Evolutionary conservation across 2,888 invertebrate genomes (phyloP).

Genomic region (Acanthosepion esculentum): DNA sequence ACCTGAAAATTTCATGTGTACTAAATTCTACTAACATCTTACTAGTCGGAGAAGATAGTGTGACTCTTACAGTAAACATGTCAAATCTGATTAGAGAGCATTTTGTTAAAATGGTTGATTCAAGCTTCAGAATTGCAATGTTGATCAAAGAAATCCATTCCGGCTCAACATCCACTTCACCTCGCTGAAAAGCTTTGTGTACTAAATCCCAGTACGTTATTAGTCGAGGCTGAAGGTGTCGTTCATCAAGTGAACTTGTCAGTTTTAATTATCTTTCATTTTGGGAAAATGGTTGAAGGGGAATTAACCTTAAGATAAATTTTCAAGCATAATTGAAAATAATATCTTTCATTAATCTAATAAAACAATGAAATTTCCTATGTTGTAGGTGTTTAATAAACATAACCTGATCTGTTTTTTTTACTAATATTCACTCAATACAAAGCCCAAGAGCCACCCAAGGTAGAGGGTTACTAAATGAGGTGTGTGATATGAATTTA

Average conservation of each 20-base stretch:
- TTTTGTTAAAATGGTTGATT: neutral
- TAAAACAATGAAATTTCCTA: neutral
- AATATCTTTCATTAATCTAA: neutral
- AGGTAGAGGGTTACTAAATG: too few species aligned
- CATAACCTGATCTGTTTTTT: too few species aligned
- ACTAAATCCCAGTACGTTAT: neutral
- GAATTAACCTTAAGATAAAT: neutral
- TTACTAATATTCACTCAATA: too few species aligned
- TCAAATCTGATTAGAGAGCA: neutral
- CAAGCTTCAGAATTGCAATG: neutral
- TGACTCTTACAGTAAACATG: neutral
- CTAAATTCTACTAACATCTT: constrained; percentile 6
- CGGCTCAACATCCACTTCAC: neutral
- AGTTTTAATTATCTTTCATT: neutral
- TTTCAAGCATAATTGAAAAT: neutral
- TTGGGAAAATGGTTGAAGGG: neutral
- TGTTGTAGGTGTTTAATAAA: neutral
- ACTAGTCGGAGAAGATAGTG: neutral
- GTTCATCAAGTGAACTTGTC: neutral
- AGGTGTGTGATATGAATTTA: too few species aligned
- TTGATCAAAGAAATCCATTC: neutral
- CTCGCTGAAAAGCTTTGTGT: neutral
- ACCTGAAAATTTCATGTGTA: constrained; percentile 1
- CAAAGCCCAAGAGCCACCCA: too few species aligned
- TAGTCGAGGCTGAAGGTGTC: constrained; percentile 12